Percentiles rank a stretch among this genome's conserved stretches.
Conservation (phyloP, 1,140 invertebrate genomes). For the Lasaia peninsularis region DNA sequence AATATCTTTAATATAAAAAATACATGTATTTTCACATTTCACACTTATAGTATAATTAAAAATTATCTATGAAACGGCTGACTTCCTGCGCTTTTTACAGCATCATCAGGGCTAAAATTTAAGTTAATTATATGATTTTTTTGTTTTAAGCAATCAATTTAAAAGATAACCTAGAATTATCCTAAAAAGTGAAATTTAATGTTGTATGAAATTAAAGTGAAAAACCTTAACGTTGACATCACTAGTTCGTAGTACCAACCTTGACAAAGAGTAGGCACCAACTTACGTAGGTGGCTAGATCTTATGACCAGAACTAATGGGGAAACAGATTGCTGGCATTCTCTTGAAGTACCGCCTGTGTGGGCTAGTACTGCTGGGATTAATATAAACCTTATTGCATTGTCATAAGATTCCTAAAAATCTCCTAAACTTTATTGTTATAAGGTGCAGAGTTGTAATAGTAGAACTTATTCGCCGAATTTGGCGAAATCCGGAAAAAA, state of each 20-base stretch:
- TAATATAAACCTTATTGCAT: slow-evolving; percentile 12
- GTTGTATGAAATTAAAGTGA: too few species aligned
- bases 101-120: too few species aligned
- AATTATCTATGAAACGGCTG: too few species aligned
- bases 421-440: not conserved
- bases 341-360: slow-evolving; percentile 26
- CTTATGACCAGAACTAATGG: slow-evolving; percentile 35
- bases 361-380: slow-evolving; percentile 17
- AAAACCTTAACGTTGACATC: too few species aligned
- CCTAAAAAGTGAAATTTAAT: too few species aligned
- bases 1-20: too few species aligned
- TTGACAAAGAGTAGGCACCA: slow-evolving; percentile 31
- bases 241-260: slow-evolving; percentile 16
- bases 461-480: not conserved
- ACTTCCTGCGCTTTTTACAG: too few species aligned
- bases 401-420: slow-evolving; percentile 2
- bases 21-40: too few species aligned
- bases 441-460: not conserved
- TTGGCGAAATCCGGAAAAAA: not conserved
- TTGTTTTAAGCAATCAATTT: too few species aligned
- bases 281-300: slow-evolving; percentile 31
- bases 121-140: too few species aligned
- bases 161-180: too few species aligned
- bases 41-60: too few species aligned
- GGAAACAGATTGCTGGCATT: slow-evolving; percentile 32